Percentiles rank a stretch among this genome's conserved stretches.
phyloP scores from a whole-genome alignment of 2,113 vertebrate genomes.

The Platichthys flesus region DNA sequence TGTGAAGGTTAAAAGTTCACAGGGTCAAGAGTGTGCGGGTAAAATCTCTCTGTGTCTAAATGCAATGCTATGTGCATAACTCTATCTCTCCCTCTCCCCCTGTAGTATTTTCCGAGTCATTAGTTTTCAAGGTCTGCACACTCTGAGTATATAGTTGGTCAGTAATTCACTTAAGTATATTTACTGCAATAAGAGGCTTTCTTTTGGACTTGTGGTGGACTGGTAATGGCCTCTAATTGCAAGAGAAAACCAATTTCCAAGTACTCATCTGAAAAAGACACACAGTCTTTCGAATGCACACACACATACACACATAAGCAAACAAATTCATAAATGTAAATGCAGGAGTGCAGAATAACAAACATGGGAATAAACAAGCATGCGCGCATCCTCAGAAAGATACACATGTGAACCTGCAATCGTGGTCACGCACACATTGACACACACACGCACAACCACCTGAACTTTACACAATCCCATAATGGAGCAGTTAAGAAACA shows the following conservation, averaged over 20 bases:
- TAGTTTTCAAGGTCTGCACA: slow-evolving; percentile 65
- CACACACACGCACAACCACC: slow-evolving; percentile 9
- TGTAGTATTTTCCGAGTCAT: slow-evolving; percentile 69
- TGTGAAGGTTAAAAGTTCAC: slow-evolving; percentile 79
- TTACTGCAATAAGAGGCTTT: slow-evolving; percentile 60
- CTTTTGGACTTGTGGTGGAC: slow-evolving; percentile 57
- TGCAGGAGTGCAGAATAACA: slow-evolving; percentile 5
- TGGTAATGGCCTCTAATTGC: slow-evolving; percentile 70
- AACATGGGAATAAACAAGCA: slow-evolving; percentile 3
- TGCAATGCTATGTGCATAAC: slow-evolving; percentile 25
- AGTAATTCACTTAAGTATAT: slow-evolving; percentile 66
- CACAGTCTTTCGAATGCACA: slow-evolving; percentile 5
- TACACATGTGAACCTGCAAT: not conserved
- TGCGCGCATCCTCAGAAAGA: not conserved
- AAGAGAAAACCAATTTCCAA: slow-evolving; percentile 59
- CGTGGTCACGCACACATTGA: slow-evolving; percentile 8
- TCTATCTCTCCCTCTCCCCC: not conserved
- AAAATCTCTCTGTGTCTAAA: slow-evolving; percentile 19
- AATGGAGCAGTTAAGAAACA: slow-evolving; percentile 53
- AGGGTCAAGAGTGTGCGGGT: slow-evolving; percentile 66
- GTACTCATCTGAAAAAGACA: slow-evolving; percentile 51
- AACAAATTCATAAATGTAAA: slow-evolving; percentile 42
- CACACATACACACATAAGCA: slow-evolving; percentile 8
- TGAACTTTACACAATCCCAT: slow-evolving; percentile 40
- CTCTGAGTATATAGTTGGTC: slow-evolving; percentile 57